A percentile compares a stretch with the other conserved stretches of the same genome.
phyloP scores from a whole-genome alignment of 2,888 invertebrate species.

The Rhamphomyia laevipes region DNA sequence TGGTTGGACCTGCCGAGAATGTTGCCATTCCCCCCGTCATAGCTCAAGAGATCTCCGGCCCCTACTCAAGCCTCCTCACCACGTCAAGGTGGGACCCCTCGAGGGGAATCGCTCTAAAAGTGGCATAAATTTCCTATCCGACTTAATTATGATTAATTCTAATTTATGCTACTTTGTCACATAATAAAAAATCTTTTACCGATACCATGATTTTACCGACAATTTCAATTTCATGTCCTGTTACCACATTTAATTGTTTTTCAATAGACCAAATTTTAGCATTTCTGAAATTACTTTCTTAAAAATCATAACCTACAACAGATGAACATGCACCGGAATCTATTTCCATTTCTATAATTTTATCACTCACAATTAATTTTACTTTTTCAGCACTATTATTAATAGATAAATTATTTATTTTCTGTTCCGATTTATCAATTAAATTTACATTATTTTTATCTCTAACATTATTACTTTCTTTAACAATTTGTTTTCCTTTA shows the following conservation, averaged over 20 bases:
- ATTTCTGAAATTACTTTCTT: not conserved
- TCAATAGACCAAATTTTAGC: not conserved
- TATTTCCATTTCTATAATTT: not conserved
- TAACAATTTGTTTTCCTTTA: not conserved
- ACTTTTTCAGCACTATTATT: not conserved
- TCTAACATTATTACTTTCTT: not conserved
- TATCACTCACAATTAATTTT: not conserved
- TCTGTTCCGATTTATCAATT: not conserved
- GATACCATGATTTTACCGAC: not conserved
- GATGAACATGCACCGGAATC: not conserved
- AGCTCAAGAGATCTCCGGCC: no score
- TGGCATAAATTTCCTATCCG: conserved; percentile 1
- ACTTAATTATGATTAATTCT: conserved; percentile 3
- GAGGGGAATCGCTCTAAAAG: conserved; percentile 9
- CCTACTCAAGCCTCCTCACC: no score
- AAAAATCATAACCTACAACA: not conserved
- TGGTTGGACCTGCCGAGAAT: no score
- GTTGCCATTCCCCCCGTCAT: no score
- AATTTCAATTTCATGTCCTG: not conserved
- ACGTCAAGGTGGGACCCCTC: no score
- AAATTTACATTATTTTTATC: not conserved
- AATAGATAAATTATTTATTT: not conserved
- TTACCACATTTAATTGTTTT: conserved; percentile 1
- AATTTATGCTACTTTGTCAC: not conserved
- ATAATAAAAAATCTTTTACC: conserved; percentile 1